Conservation (phyloP, 2,888 invertebrate genomes). For the Drosophila anceps region DNA sequence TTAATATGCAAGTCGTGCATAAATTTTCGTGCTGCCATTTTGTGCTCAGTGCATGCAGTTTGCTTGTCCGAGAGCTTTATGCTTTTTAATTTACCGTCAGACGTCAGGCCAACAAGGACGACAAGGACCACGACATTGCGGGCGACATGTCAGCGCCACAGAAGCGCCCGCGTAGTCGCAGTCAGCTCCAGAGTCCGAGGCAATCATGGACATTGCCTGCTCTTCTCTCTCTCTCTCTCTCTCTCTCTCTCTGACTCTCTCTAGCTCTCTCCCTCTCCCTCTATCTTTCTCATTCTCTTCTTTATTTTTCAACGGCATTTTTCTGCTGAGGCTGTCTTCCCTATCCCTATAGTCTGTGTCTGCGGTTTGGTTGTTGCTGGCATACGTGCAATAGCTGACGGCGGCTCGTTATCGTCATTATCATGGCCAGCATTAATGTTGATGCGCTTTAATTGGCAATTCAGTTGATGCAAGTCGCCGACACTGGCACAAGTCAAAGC, state of each 20-base stretch:
- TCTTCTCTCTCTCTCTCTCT: constrained; percentile 7
- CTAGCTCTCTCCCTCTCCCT: not conserved
- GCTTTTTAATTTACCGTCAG: constrained; percentile 80
- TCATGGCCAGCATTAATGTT: constrained; percentile 71
- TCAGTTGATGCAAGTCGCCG: constrained; percentile 61
- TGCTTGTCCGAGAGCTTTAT: constrained; percentile 62
- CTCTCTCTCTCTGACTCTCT: constrained; percentile 1
- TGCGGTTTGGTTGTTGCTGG: constrained; percentile 53
- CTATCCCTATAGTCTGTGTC: not conserved
- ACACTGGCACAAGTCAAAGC: constrained; percentile 19
- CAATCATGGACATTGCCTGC: constrained; percentile 50
- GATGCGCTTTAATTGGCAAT: constrained; percentile 76
- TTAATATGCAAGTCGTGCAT: constrained; percentile 81
- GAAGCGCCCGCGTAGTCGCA: constrained; percentile 45
- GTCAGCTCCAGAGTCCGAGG: constrained; percentile 34
- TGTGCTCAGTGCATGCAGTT: constrained; percentile 44
- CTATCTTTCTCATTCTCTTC: constrained; percentile 2
- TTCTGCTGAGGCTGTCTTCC: not conserved
- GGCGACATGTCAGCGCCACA: constrained; percentile 72
- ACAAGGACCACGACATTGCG: constrained; percentile 65
- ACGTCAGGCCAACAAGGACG: constrained; percentile 56
- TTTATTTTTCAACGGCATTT: not conserved
- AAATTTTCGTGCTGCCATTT: constrained; percentile 63
- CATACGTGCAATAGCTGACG: constrained; percentile 70
- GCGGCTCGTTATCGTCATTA: constrained; percentile 78